These are phyloP conservation scores for Mastigias papua DNA, from an alignment of 30 jellyfish, hydroid and myxozoan species.

Conservation along the genomic window DNA sequence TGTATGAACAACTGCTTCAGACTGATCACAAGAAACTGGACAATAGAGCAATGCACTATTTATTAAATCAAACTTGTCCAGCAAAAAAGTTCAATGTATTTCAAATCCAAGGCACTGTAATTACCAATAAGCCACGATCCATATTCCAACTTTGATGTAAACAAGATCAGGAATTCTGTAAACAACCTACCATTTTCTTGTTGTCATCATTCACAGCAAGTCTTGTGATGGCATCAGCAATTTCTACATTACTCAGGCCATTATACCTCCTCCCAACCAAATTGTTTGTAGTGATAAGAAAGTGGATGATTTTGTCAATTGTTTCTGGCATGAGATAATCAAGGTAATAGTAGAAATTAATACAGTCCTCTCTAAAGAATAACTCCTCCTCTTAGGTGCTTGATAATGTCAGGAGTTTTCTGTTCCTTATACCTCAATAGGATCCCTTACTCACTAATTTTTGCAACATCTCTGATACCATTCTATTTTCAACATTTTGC, in stretches of 20 bases:
- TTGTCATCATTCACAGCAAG: constrained; percentile 77
- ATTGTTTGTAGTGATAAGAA: constrained; percentile 49
- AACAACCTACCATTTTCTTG: neutral
- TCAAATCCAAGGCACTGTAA: no score
- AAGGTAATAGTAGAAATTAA: neutral
- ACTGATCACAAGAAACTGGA: no score
- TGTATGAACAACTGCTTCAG: no score
- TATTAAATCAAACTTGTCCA: no score
- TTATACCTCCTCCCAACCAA: constrained; percentile 21
- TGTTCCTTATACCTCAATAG: no score
- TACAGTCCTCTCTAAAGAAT: no score
- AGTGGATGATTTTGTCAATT: constrained; percentile 53
- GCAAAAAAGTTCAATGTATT: neutral
- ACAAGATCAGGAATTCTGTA: neutral
- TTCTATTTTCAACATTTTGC: no score
- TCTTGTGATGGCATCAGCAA: constrained; percentile 63
- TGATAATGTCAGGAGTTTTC: neutral
- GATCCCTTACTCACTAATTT: no score
- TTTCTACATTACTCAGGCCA: constrained; percentile 67
- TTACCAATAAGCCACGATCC: no score
- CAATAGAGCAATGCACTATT: no score
- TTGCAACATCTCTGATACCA: no score
- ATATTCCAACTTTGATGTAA: neutral
- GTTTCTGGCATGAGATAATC: constrained; percentile 67
- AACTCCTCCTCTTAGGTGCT: no score